These are phyloP conservation scores for Temnothorax unifasciatus DNA, from an alignment of 2,888 invertebrate species.

Conservation along the genomic window DNA sequence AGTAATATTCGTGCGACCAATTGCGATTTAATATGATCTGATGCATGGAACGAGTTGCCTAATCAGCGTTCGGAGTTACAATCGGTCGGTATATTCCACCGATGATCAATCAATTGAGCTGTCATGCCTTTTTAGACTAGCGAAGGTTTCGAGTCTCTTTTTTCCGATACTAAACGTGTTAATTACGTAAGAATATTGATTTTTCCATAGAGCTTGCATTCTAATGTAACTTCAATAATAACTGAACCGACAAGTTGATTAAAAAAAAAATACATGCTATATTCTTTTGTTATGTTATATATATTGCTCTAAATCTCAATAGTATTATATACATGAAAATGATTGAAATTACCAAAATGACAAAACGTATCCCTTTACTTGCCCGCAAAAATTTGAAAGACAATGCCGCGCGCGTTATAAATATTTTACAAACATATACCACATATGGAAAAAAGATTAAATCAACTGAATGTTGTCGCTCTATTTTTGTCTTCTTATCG, in stretches of 20 bases:
- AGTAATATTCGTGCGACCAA: conserved; percentile 1
- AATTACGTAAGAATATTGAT: conserved; percentile 26
- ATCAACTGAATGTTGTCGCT: background rate
- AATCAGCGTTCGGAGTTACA: conserved; percentile 25
- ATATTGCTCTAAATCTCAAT: background rate
- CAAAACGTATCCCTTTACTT: too few species aligned
- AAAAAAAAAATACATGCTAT: background rate
- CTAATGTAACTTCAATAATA: conserved; percentile 17
- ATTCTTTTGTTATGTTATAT: background rate
- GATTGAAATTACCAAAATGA: background rate
- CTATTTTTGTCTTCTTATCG: background rate
- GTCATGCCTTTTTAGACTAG: conserved; percentile 3
- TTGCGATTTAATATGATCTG: conserved; percentile 8
- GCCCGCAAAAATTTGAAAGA: background rate
- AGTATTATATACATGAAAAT: background rate
- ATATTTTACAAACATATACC: background rate
- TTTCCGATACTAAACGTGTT: conserved; percentile 7
- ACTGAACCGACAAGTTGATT: background rate
- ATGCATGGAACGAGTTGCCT: conserved; percentile 11
- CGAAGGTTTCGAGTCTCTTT: conserved; percentile 11
- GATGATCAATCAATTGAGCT: conserved; percentile 37
- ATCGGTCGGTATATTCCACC: conserved; percentile 1
- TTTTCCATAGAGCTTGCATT: background rate
- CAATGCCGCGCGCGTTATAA: background rate
- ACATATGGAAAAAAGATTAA: background rate